Percentiles rank a stretch among this genome's conserved stretches.
Evolutionary conservation across 2,113 vertebrate species (phyloP).

Genomic region (Nothoprocta perdicaria): DNA sequence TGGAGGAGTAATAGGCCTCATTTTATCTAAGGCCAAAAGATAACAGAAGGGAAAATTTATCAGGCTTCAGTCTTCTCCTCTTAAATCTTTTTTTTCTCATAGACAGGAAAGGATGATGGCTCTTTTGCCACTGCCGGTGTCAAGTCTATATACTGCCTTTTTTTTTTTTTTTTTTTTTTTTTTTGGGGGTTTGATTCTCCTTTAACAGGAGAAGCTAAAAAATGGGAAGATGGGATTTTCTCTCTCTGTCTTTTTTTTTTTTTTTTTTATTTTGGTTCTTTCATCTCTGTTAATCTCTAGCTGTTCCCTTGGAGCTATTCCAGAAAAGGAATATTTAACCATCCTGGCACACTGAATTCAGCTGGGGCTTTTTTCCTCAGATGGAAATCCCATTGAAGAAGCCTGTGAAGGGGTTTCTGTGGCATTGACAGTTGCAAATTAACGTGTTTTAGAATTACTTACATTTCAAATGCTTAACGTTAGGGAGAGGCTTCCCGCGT

Average conservation of each 20-base stretch:
- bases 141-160: neutral
- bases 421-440: constrained; percentile 50
- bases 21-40: neutral
- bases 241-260: neutral
- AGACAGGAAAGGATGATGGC: neutral
- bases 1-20: neutral
- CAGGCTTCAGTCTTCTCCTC: neutral
- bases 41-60: neutral
- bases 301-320: constrained; percentile 56
- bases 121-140: neutral
- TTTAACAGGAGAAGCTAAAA: neutral
- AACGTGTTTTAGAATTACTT: constrained; percentile 65
- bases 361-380: constrained; percentile 47
- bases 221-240: neutral
- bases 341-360: constrained; percentile 53
- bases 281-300: constrained; percentile 13
- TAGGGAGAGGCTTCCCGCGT: neutral
- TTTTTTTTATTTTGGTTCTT: neutral
- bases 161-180: neutral
- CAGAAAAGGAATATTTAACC: constrained; percentile 47
- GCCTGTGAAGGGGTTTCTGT: neutral
- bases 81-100: neutral
- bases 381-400: constrained; percentile 17
- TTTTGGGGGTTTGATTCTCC: neutral
- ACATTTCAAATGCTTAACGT: neutral